These are phyloP conservation scores for Diplodus puntazzo DNA, from an alignment of 2,797 vertebrate species.

Conservation along the genomic window DNA sequence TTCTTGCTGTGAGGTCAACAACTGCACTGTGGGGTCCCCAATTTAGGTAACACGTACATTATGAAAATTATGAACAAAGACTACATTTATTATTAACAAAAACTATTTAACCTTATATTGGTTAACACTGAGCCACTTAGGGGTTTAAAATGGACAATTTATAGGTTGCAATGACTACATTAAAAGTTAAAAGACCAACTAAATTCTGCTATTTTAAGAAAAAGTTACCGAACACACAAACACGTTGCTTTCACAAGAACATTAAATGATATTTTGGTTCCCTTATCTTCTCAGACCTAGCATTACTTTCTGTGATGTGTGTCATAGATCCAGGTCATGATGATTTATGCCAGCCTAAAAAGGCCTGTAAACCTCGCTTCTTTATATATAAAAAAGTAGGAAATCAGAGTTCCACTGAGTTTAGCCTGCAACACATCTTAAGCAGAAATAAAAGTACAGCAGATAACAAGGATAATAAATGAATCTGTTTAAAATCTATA, in stretches of 20 bases:
- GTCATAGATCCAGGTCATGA: slow-evolving; percentile 65
- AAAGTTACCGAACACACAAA: background rate
- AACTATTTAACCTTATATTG: background rate
- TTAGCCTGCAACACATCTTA: slow-evolving; percentile 41
- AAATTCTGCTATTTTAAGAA: background rate
- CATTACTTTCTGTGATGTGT: slow-evolving; percentile 33
- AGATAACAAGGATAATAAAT: slow-evolving; percentile 66
- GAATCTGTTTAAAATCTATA: slow-evolving; percentile 58
- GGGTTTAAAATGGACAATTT: background rate
- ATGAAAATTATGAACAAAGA: background rate
- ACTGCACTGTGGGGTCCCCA: no score
- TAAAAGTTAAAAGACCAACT: no score
- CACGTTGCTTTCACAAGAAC: background rate
- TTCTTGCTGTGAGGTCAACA: no score
- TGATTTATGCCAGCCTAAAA: slow-evolving; percentile 68
- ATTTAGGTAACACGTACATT: no score
- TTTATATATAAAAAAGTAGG: slow-evolving; percentile 33
- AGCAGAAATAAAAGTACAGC: slow-evolving; percentile 51
- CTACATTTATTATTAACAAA: background rate
- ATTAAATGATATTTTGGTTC: slow-evolving; percentile 9
- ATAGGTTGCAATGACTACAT: no score
- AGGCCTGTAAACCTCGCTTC: slow-evolving; percentile 47
- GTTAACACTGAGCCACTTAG: background rate
- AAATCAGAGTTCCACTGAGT: slow-evolving; percentile 46
- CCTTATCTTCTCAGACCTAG: slow-evolving; percentile 28